phyloP scores from a whole-genome alignment of 1,140 invertebrate genomes.

The Drosophila melanica region DNA sequence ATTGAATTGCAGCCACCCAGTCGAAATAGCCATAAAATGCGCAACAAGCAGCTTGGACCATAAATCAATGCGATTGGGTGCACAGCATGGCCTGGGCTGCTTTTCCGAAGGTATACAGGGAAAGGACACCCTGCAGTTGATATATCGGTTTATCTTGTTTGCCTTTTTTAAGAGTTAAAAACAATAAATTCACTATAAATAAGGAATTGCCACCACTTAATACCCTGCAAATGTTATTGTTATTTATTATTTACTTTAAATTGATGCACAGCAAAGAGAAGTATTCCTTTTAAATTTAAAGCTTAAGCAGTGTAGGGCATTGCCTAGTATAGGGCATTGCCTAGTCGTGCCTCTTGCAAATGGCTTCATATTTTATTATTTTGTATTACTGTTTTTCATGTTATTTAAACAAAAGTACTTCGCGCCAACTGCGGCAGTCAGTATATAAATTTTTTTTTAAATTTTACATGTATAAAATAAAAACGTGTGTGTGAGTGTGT shows the following conservation, averaged over 20 bases:
- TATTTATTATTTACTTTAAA: background rate
- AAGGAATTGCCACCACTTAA: background rate
- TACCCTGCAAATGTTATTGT: background rate
- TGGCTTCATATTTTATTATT: background rate
- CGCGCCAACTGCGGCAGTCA: slow-evolving; percentile 13
- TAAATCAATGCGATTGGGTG: slow-evolving; percentile 20
- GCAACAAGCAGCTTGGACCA: slow-evolving; percentile 20
- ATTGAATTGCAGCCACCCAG: slow-evolving; percentile 34
- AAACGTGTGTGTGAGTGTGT: background rate
- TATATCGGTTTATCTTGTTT: slow-evolving; percentile 8
- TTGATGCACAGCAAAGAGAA: background rate
- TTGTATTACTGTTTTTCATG: background rate
- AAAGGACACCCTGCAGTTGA: slow-evolving; percentile 12
- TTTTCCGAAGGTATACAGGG: background rate
- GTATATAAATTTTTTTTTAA: background rate
- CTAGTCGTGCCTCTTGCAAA: background rate
- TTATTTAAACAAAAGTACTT: slow-evolving; percentile 43
- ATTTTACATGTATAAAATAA: background rate
- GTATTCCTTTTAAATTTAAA: too few relatives aligned
- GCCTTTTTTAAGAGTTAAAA: background rate
- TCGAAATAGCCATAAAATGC: slow-evolving; percentile 11
- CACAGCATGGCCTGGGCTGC: slow-evolving; percentile 1
- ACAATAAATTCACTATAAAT: slow-evolving; percentile 5
- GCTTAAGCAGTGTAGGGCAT: background rate
- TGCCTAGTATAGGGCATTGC: background rate